A percentile compares a stretch with the other conserved stretches of the same genome.
These are phyloP conservation scores for Tanypteryx hageni DNA, from an alignment of 2,888 invertebrate genomes.

Conservation along the genomic window DNA sequence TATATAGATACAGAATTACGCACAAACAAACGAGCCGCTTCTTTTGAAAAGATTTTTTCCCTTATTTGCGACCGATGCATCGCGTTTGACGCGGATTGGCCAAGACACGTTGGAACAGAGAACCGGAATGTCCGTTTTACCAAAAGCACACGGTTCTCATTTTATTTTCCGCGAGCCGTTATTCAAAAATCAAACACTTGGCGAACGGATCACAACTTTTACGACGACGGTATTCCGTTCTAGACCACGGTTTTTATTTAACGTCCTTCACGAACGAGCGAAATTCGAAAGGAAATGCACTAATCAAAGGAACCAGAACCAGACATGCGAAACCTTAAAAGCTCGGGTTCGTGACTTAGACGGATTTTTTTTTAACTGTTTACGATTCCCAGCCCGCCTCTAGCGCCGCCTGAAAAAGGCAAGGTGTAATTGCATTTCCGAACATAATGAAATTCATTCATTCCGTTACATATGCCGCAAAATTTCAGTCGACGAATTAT, in stretches of 20 bases:
- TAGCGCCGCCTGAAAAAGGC: neutral
- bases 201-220: no score
- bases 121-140: neutral
- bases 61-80: neutral
- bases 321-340: no score
- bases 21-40: neutral
- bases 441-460: neutral
- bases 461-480: neutral
- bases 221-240: no score
- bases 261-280: no score
- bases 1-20: neutral
- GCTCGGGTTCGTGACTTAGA: no score
- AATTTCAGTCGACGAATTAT: constrained; percentile 9
- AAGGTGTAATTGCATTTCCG: neutral
- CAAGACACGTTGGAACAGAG: neutral
- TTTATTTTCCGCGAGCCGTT: neutral
- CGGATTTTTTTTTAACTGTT: neutral
- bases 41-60: neutral
- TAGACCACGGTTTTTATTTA: no score
- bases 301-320: no score
- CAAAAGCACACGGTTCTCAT: neutral
- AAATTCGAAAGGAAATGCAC: no score
- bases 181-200: neutral
- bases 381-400: neutral
- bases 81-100: neutral